Evolutionary conservation across 2,113 vertebrate genomes (phyloP).

Genomic region (Callorhinus ursinus): DNA sequence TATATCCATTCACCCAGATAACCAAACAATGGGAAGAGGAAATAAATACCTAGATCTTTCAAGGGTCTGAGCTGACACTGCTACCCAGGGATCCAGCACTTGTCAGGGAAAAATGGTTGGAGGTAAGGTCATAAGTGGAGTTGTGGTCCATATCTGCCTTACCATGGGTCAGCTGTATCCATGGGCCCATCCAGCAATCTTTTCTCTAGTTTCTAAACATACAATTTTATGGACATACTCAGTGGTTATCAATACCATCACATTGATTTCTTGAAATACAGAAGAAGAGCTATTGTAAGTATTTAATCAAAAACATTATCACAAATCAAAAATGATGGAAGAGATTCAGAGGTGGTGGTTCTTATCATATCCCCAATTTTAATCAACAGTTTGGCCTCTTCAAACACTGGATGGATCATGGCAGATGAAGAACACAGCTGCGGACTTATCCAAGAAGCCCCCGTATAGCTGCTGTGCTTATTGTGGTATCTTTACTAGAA

Average conservation of each 20-base stretch:
- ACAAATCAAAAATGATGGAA: neutral
- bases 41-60: neutral
- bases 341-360: neutral
- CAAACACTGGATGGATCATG: neutral
- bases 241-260: neutral
- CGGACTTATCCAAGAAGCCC: neutral
- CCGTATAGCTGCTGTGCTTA: neutral
- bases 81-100: neutral
- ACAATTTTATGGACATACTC: neutral
- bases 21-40: neutral
- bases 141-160: neutral
- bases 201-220: neutral
- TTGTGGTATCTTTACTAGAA: neutral
- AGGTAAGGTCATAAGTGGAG: neutral
- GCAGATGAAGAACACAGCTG: neutral
- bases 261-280: neutral
- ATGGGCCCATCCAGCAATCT: neutral
- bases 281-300: neutral
- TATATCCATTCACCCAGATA: neutral
- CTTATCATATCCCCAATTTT: neutral
- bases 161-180: neutral
- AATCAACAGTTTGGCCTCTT: neutral
- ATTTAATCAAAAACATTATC: neutral
- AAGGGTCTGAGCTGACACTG: neutral
- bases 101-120: neutral